These are phyloP conservation scores for Idaea dimidiata DNA, from an alignment of 2,888 invertebrate species.

Conservation along the genomic window DNA sequence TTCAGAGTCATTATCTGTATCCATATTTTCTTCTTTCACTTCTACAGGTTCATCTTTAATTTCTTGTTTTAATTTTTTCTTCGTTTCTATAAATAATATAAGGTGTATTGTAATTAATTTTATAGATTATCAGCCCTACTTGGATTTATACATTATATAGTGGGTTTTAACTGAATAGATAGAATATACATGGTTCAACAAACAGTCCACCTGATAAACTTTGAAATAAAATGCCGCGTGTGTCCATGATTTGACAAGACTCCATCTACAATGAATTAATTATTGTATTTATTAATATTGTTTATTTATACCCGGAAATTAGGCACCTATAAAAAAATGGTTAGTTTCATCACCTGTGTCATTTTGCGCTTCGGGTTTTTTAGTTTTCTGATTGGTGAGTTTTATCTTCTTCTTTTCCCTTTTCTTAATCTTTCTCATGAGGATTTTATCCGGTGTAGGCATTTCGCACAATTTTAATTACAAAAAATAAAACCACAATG, in stretches of 20 bases:
- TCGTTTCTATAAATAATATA: slow-evolving; percentile 49
- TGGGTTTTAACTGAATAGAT: no score
- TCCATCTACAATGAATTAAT: neutral
- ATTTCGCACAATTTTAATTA: slow-evolving; percentile 46
- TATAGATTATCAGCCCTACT: no score
- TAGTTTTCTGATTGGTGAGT: slow-evolving; percentile 75
- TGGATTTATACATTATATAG: no score
- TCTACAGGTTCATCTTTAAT: slow-evolving; percentile 37
- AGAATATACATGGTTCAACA: no score
- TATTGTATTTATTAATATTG: neutral
- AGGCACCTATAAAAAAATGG: no score
- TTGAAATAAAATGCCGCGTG: no score
- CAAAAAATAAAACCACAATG: slow-evolving; percentile 6
- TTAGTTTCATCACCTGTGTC: slow-evolving; percentile 41
- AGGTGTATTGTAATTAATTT: no score
- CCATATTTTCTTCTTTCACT: slow-evolving; percentile 39
- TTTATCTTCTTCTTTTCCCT: slow-evolving; percentile 86
- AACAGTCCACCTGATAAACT: no score
- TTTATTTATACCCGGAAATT: no score
- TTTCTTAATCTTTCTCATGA: slow-evolving; percentile 89
- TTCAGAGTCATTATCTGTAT: slow-evolving; percentile 34
- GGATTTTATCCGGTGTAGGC: slow-evolving; percentile 85
- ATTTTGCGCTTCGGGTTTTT: slow-evolving; percentile 32
- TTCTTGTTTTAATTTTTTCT: slow-evolving; percentile 43
- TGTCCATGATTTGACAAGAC: slow-evolving; percentile 1